Evolutionary conservation across 2,113 vertebrate species (phyloP), one percentile per base, ranked within the genome.

Genomic region (Gavia stellata): DNA sequence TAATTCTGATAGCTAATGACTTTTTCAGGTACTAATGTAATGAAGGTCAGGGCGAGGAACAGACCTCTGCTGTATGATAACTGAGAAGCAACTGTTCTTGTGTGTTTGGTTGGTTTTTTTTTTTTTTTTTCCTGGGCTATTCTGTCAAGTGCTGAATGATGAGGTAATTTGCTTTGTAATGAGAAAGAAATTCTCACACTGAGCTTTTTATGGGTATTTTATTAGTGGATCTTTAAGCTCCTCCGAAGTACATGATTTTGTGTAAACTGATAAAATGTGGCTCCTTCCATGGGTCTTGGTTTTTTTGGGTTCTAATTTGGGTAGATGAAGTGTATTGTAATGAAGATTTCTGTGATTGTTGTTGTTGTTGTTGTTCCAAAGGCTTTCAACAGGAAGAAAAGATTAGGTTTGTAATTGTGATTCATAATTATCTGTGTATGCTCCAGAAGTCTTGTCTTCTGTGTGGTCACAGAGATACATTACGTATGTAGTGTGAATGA

Each of bases 381-480:
- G 38, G 16, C 47, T 91, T 91, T 92, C 56, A 85, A 52, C 6
- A 56, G 66, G 65, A 91, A 50, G 73, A 58, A 53, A 45, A 90
- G 31, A 92, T 92, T 33, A 92, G 74, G 63, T 70, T 7, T 85
- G 20, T 94, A 93, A 95, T 73, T 91, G 62, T 67, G 81, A 45
- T 82, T 92, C 79, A 49, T 96, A 91, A 91, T 96, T 85, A 83
- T 85, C 52, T 80, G 56, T 88, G 62, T n/a, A 21, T 45, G 74
- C 81, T 93, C 49, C 88, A 93, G 74, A 80, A 91, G 71, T 10
- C 53, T 87, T 84, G 73, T 81, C 49, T 92, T 94, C 67, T 77
- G 31, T 42, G 36, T 63, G 95, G 91, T 77, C 77, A 62, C 42
- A 56, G 89, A 85, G 84, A 71, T 94, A 68, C 79, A 94, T 91